Conservation (phyloP, 2,888 invertebrate species). For the Amphimallon solstitiale region DNA sequence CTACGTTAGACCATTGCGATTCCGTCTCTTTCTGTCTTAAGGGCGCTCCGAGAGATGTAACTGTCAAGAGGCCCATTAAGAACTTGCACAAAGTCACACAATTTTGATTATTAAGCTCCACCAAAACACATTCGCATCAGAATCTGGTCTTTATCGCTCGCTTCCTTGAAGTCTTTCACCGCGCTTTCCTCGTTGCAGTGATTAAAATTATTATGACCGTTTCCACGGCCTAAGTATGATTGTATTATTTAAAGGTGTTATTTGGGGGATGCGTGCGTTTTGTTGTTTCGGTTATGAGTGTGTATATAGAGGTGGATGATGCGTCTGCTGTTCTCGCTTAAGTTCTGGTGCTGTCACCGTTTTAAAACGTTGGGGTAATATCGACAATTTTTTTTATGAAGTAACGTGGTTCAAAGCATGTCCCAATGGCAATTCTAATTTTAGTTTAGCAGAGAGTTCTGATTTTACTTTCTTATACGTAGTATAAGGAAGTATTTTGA, state of each 20-base stretch:
- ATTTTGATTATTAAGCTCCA: slow-evolving; percentile 60
- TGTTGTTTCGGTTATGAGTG: too few species aligned
- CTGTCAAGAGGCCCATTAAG: slow-evolving; percentile 60
- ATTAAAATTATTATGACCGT: slow-evolving; percentile 61
- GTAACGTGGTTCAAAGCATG: too few species aligned
- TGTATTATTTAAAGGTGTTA: slow-evolving; percentile 60
- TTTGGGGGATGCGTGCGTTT: slow-evolving; percentile 24
- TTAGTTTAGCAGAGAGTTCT: too few species aligned
- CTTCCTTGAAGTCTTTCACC: slow-evolving; percentile 38
- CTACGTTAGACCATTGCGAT: slow-evolving; percentile 59
- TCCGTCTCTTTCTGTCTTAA: slow-evolving; percentile 45
- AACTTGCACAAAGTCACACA: slow-evolving; percentile 60
- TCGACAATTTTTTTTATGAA: too few species aligned
- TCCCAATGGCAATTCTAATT: too few species aligned
- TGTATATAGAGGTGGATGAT: background rate
- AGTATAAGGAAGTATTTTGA: too few species aligned
- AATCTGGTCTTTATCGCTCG: slow-evolving; percentile 8
- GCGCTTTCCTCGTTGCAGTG: slow-evolving; percentile 52
- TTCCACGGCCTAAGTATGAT: slow-evolving; percentile 58
- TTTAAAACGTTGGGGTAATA: too few species aligned
- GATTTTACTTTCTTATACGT: too few species aligned
- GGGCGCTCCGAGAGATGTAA: slow-evolving; percentile 44
- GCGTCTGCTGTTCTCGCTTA: background rate
- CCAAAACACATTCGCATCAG: slow-evolving; percentile 38
- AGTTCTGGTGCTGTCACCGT: background rate